Evolutionary conservation across 2,797 vertebrate genomes (phyloP), one percentile per base, ranked within the genome.

Genomic region (Hippopotamyrus pictus): DNA sequence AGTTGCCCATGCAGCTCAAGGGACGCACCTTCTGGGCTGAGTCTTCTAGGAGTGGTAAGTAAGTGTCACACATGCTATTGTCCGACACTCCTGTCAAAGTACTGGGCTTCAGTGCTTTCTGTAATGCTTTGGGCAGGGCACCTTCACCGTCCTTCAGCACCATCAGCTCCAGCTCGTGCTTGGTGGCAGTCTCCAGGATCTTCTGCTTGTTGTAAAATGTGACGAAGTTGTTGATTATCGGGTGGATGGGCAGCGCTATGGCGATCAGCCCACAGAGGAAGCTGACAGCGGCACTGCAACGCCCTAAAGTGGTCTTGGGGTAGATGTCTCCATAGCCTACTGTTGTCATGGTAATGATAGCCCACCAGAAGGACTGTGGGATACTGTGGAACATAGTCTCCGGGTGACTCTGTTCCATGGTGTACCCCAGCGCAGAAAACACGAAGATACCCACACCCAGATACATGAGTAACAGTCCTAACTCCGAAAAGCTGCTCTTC

Each of bases 311-410:
- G 91, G 99, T 99, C 94, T 99, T 99, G 65, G 99, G 99, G 91
- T 99, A 99, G 91, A 99, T 97, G 91, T 99, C 99, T 0, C 98
- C 99, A 0, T 99, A 99, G 8, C 98, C 99, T 86, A 99, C 98
- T 0, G 98, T 99, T 79, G 98, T 99, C 98, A 99, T 99, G 90
- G 99, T 99, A 93, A 99, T 99, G 92, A 99, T 98, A 29, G 99
- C 99, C 99, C 99, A 99, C 99, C 99, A 99, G 94, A 99, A 99
- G 0, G 98, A 98, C 92, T 99, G 98, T 0, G 98, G 98, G 93
- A 99, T 99, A 95, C 99, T 99, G 93, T 97, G 99, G 92, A 99
- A 99, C 93, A 99, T 92, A 2, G 98, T 99, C 50, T 99, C 99
- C 0, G 99, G 97, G 90, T 99, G 98, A 89, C 96, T 98, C 93